Evolutionary conservation across 2,888 invertebrate genomes (phyloP), one percentile per base, ranked within the genome.

Genomic region (Nomada fucata): DNA sequence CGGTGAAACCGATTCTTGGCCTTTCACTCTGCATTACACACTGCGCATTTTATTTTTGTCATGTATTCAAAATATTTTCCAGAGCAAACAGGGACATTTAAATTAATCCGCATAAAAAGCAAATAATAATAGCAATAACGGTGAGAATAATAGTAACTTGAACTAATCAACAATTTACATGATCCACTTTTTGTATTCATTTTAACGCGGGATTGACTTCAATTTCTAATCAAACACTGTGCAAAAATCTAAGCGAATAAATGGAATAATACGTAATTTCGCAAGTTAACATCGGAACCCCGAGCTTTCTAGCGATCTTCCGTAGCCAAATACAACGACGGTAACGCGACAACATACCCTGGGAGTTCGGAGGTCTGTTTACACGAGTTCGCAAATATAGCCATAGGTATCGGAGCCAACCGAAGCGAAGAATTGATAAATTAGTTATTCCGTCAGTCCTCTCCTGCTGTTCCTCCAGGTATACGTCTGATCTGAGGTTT

Each of bases 351-450:
- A 69, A 86, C 83, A 85, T 77, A 82, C 83, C 75, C 83, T 76
- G 76, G 76, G 84, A 90, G 88, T 88, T 86, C 84, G 86, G 72
- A 87, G 87, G 86, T 86, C 86, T 91, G 88, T 92, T 92, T 92
- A 86, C 91, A 91, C 90, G 89, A 90, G 91, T 91, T 89, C 87
- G 92, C 91, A 92, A 92, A 92, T 92, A 92, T 90, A 89, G 88
- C 79, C 88, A 89, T 81, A 86, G 90, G 88, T 91, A 93, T 93
- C 92, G 93, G 90, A 91, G 91, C 87, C 91, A 92, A 92, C 91
- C 92, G 92, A 92, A 93, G 90, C 93, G 93, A 93, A 93, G 92
- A 93, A 93, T 93, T 93, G 93, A 93, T 93, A 93, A 93, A 93
- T 93, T 93, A 93, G 92, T 93, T 93, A 93, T 93, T 93, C 93